Evolutionary conservation across 2,888 invertebrate species (phyloP).

Genomic region (Baronia brevicornis): DNA sequence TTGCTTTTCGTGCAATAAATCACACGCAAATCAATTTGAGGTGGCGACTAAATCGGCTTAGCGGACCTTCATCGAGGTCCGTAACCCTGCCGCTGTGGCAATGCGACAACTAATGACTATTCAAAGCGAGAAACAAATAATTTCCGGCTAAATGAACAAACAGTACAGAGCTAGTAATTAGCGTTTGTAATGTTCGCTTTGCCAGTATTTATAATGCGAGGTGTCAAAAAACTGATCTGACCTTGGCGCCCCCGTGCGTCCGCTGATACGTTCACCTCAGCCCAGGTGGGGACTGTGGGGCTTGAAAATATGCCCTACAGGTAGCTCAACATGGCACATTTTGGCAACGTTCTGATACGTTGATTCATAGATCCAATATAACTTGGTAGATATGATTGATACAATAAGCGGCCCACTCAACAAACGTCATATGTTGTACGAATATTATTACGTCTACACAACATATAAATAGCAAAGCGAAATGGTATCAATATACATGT

Average conservation of each 20-base stretch:
- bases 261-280: slow-evolving; percentile 68
- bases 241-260: slow-evolving; percentile 72
- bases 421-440: too few species aligned
- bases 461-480: too few species aligned
- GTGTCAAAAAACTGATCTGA: slow-evolving; percentile 72
- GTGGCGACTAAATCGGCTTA: slow-evolving; percentile 19
- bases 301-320: slow-evolving; percentile 26
- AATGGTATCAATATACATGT: too few species aligned
- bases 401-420: too few species aligned
- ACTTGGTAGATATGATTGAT: slow-evolving; percentile 3
- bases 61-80: slow-evolving; percentile 40
- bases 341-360: too few species aligned
- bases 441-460: too few species aligned
- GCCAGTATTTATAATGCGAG: slow-evolving; percentile 60
- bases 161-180: slow-evolving; percentile 50
- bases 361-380: too few species aligned
- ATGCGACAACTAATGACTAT: slow-evolving; percentile 43
- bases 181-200: slow-evolving; percentile 37
- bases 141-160: slow-evolving; percentile 54
- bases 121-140: slow-evolving; percentile 59
- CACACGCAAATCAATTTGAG: slow-evolving; percentile 14
- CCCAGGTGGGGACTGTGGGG: slow-evolving; percentile 66
- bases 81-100: slow-evolving; percentile 48
- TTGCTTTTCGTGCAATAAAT: not conserved
- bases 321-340: slow-evolving; percentile 21